Percentiles rank a stretch among this genome's conserved stretches.
Evolutionary conservation across 2,113 vertebrate species (phyloP).

Genomic region (Chlamydotis undulata): DNA sequence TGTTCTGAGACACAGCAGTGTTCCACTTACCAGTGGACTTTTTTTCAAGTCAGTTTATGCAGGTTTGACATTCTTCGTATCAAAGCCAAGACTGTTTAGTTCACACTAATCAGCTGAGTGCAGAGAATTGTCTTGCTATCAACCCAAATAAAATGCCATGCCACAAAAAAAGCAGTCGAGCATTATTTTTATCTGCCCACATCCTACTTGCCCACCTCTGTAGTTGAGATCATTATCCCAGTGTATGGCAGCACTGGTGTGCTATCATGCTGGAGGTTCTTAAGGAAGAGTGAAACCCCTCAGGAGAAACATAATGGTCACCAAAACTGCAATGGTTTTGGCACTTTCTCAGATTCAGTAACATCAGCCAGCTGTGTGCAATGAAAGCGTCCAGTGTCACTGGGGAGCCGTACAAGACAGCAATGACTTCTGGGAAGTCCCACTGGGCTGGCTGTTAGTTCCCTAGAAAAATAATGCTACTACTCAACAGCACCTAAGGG

Average conservation of each 20-base stretch:
- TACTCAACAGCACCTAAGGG: neutral
- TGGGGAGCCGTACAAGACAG: neutral
- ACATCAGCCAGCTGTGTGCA: neutral
- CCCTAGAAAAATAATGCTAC: neutral
- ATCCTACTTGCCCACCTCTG: neutral
- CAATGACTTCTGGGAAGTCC: neutral
- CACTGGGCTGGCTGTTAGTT: neutral
- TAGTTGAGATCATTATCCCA: neutral
- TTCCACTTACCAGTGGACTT: neutral
- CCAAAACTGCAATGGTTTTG: neutral
- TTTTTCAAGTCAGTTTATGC: neutral
- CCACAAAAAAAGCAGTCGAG: neutral
- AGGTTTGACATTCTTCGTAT: neutral
- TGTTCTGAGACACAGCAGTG: neutral
- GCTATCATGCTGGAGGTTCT: neutral
- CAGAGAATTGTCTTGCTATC: neutral
- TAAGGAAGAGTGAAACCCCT: neutral
- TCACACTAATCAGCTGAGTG: neutral
- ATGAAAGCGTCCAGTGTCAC: neutral
- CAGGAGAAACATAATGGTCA: neutral
- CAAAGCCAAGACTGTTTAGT: neutral
- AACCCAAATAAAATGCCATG: neutral
- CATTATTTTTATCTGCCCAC: neutral
- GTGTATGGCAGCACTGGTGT: neutral
- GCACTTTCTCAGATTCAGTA: neutral